Evolutionary conservation across 2,888 invertebrate species (phyloP).

Genomic region (Galerucella pusilla): DNA sequence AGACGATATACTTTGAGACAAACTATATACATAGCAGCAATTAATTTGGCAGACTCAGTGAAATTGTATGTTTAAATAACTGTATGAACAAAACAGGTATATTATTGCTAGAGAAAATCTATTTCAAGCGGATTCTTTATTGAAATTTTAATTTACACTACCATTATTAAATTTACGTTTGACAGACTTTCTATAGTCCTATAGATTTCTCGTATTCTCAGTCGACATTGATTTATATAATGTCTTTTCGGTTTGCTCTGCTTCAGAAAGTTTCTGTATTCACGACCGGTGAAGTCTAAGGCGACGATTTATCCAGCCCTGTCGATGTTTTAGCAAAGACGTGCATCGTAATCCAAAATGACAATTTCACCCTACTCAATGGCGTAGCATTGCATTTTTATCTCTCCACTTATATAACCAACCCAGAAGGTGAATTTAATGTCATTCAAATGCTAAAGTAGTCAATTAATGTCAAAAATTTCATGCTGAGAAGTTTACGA

Average conservation of each 20-base stretch:
- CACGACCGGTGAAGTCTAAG: slow-evolving; percentile 48
- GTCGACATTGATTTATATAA: slow-evolving; percentile 45
- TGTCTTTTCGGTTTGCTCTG: slow-evolving; percentile 44
- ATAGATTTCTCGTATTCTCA: slow-evolving; percentile 37
- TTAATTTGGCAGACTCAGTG: too few species aligned
- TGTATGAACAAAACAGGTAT: neutral
- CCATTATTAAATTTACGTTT: slow-evolving; percentile 27
- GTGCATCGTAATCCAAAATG: slow-evolving; percentile 42
- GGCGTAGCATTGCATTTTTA: slow-evolving; percentile 18
- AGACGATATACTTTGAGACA: too few species aligned
- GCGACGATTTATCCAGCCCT: slow-evolving; percentile 51
- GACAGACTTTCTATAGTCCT: slow-evolving; percentile 16
- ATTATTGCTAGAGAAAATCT: neutral
- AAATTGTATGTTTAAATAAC: too few species aligned
- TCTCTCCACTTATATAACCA: neutral
- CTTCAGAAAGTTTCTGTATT: slow-evolving; percentile 49
- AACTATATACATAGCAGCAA: too few species aligned
- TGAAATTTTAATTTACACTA: slow-evolving; percentile 14
- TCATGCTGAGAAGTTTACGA: too few species aligned
- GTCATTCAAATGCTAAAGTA: too few species aligned
- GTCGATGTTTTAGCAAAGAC: slow-evolving; percentile 47
- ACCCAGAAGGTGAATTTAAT: too few species aligned
- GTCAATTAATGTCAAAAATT: too few species aligned
- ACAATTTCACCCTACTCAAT: slow-evolving; percentile 30
- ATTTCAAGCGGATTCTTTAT: neutral